Base-by-base conservation (phyloP, 2,888 invertebrate genomes). In the Tillus elongatus region DNA sequence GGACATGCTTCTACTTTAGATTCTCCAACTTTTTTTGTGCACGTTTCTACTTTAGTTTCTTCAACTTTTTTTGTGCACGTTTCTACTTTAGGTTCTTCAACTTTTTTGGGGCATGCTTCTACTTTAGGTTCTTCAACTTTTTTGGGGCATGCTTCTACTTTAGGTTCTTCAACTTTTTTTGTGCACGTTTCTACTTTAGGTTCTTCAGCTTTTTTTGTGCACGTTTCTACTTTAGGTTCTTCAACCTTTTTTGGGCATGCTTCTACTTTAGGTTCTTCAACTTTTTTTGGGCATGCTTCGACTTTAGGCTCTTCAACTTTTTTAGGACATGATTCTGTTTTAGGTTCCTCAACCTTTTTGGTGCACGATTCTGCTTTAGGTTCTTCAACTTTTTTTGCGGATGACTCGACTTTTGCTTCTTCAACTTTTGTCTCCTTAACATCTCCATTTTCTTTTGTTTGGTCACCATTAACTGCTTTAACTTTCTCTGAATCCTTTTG, bases 351-450 rank as follows among this genome's bases (percentile, higher is more conserved):
- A n/a, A n/a, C n/a, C n/a, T n/a, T n/a, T n/a, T n/a, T n/a, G n/a
- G n/a, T n/a, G n/a, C n/a, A n/a, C n/a, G n/a, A n/a, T 30, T 35
- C 36, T 30, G 30, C 15, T 15, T 11, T 16, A 30, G n/a, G n/a
- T n/a, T n/a, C n/a, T n/a, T n/a, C n/a, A n/a, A n/a, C n/a, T n/a
- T n/a, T n/a, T n/a, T n/a, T n/a, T n/a, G n/a, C n/a, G n/a, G n/a
- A n/a, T n/a, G n/a, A n/a, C n/a, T n/a, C n/a, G n/a, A n/a, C 33
- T 30, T 41, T 15, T 33, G 27, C 31, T 16, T 19, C 36, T 30
- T 40, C 45, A 15, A 40, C 40, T 29, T 40, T 36, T 36, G 36
- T 40, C 10, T 30, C 35, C 38, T 14, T 8, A 8, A 8, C 24
- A 19, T 8, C 30, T 14, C 6, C 13, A 9, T 12, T 13, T 16